Evolutionary conservation across 1,140 invertebrate species (phyloP).

Genomic region (Lordiphosa clarofinis): DNA sequence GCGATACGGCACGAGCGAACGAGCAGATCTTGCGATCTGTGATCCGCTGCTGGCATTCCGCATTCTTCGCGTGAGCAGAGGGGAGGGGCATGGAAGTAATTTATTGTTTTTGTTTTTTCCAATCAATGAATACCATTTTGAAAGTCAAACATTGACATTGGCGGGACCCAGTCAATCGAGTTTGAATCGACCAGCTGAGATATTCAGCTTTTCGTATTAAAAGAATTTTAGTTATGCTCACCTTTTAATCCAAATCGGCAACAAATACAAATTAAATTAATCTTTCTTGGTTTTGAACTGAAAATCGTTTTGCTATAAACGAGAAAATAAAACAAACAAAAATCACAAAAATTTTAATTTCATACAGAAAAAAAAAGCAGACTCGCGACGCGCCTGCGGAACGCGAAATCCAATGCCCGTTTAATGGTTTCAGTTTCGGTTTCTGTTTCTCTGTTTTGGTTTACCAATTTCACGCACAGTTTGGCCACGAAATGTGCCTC

Average conservation of each 20-base stretch:
- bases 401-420: not conserved
- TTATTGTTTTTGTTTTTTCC: too few relatives aligned
- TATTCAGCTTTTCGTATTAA: too few relatives aligned
- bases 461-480: constrained; percentile 73
- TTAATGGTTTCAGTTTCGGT: constrained; percentile 26
- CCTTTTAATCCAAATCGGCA: not conserved
- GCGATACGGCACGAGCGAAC: constrained; percentile 36
- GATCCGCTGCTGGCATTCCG: too few relatives aligned
- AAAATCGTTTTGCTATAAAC: constrained; percentile 7
- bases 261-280: not conserved
- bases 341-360: constrained; percentile 5
- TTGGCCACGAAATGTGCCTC: constrained; percentile 26
- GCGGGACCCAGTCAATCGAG: constrained; percentile 1
- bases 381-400: not conserved
- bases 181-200: not conserved
- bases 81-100: too few relatives aligned
- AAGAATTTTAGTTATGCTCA: too few relatives aligned
- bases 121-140: constrained; percentile 15
- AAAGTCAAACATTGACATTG: constrained; percentile 46
- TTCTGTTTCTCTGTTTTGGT: constrained; percentile 27
- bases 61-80: too few relatives aligned
- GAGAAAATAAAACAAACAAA: constrained; percentile 11
- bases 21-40: constrained; percentile 9
- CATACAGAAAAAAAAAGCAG: constrained; percentile 1
- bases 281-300: constrained; percentile 8